These are phyloP conservation scores for Mamestra configurata DNA, from an alignment of 1,140 invertebrate genomes.

Conservation along the genomic window DNA sequence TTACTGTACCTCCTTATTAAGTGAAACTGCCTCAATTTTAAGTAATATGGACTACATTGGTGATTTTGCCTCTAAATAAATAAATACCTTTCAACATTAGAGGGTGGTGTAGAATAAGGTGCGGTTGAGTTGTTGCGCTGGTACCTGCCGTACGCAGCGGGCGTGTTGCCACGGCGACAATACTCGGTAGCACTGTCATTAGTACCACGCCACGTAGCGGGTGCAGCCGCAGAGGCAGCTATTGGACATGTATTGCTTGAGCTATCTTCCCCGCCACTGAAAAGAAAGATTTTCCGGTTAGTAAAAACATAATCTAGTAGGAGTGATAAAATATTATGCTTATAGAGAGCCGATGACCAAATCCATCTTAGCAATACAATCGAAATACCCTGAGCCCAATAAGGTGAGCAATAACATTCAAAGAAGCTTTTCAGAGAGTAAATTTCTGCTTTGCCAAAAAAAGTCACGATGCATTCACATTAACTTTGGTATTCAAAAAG, in stretches of 20 bases:
- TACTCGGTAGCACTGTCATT: conserved; percentile 83
- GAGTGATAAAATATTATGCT: no score
- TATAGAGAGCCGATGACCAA: no score
- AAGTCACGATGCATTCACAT: no score
- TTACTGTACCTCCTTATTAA: no score
- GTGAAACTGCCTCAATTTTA: no score
- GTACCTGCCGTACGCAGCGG: conserved; percentile 83
- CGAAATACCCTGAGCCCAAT: no score
- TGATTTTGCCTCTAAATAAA: not conserved
- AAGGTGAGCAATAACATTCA: no score
- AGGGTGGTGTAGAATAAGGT: conserved; percentile 82
- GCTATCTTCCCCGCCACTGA: conserved; percentile 78
- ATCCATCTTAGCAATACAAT: no score
- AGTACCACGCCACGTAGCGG: conserved; percentile 81
- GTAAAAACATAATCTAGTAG: not conserved
- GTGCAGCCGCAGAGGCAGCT: conserved; percentile 85
- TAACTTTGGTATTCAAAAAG: no score
- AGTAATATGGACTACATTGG: no score
- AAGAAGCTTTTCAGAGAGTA: no score
- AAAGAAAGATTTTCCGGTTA: conserved; percentile 50
- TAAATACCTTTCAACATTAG: conserved; percentile 79
- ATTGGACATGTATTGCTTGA: conserved; percentile 85
- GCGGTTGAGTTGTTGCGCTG: conserved; percentile 85
- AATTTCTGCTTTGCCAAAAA: no score
- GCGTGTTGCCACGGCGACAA: conserved; percentile 82